phyloP scores from a whole-genome alignment of 2,113 vertebrate species.

The Prolemur simus region DNA sequence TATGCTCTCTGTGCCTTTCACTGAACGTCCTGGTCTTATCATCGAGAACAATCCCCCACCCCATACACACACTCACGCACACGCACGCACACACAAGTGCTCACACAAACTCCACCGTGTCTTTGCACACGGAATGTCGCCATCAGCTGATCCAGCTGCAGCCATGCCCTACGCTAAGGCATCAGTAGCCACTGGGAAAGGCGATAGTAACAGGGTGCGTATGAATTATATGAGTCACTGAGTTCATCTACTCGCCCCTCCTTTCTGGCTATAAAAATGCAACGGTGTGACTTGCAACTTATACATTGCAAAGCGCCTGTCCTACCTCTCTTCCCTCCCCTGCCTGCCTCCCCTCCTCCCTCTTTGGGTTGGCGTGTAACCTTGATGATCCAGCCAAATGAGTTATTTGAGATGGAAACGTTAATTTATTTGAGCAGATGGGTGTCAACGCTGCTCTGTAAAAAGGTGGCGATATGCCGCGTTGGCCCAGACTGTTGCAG shows the following conservation, averaged over 20 bases:
- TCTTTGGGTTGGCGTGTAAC: slow-evolving; percentile 59
- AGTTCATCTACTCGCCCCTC: neutral
- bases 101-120: neutral
- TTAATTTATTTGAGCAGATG: slow-evolving; percentile 79
- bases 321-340: neutral
- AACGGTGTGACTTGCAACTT: neutral
- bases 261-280: neutral
- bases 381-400: slow-evolving; percentile 76
- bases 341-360: neutral
- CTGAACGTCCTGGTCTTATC: neutral
- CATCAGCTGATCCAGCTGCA: neutral
- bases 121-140: neutral
- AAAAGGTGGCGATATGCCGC: slow-evolving; percentile 73
- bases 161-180: neutral
- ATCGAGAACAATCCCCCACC: neutral
- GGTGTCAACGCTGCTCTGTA: slow-evolving; percentile 71
- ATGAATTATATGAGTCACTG: neutral
- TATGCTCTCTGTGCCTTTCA: neutral
- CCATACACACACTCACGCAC: too few species aligned
- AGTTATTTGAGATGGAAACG: slow-evolving; percentile 80
- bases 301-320: neutral
- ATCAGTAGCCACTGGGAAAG: neutral
- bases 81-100: fast-evolving
- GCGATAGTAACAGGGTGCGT: fast-evolving
- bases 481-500: slow-evolving; percentile 45